These are phyloP conservation scores for Magallana nippona DNA, from an alignment of 2,888 invertebrate species.

Conservation along the genomic window DNA sequence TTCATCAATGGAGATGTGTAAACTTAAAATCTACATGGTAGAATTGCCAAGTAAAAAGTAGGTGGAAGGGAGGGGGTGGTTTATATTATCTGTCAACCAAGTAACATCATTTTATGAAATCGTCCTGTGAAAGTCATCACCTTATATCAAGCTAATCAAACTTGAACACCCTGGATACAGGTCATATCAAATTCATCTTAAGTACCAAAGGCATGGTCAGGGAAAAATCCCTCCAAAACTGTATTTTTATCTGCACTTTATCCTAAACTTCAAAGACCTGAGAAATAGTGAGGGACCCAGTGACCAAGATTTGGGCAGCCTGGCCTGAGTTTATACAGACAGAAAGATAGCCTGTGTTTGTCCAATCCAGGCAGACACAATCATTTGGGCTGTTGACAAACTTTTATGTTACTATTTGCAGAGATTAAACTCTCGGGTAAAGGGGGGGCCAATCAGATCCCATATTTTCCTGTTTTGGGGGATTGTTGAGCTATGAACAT, in stretches of 20 bases:
- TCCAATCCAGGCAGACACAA: neutral
- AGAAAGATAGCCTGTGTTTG: constrained; percentile 6
- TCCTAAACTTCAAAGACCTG: neutral
- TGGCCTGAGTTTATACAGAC: neutral
- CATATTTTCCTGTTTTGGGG: neutral
- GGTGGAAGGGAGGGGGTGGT: no score
- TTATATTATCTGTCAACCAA: no score
- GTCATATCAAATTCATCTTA: neutral
- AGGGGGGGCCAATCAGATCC: neutral
- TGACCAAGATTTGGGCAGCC: neutral
- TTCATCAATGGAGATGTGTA: no score
- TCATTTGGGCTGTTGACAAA: constrained; percentile 7
- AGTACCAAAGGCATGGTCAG: neutral
- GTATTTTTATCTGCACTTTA: neutral
- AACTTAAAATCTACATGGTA: no score
- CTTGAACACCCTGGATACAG: constrained; percentile 5
- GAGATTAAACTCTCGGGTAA: neutral
- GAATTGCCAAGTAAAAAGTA: no score
- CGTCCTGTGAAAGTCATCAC: constrained; percentile 6
- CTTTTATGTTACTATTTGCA: constrained; percentile 27
- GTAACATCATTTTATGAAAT: no score
- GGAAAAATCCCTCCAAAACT: neutral
- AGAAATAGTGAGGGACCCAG: neutral
- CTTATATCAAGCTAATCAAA: neutral
- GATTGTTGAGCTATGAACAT: constrained; percentile 2